Conservation (phyloP, 2,888 invertebrate genomes). For the Protonemura montana region DNA sequence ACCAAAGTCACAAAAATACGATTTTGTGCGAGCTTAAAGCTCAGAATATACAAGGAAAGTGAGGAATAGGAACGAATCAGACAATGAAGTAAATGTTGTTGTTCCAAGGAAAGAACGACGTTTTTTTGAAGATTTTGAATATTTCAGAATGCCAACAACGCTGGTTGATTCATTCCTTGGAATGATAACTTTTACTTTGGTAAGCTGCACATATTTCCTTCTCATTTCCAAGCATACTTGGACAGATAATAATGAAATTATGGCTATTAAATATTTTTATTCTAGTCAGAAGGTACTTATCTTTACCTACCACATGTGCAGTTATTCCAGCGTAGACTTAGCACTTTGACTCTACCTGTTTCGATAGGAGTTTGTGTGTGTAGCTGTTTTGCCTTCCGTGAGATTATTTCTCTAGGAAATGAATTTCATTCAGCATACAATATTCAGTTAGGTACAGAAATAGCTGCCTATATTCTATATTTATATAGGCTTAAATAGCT, state of each 20-base stretch:
- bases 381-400: background rate
- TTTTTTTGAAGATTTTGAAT: no score
- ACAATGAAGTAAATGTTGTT: no score
- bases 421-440: background rate
- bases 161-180: no score
- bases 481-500: background rate
- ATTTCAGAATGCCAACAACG: no score
- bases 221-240: background rate
- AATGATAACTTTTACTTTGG: background rate
- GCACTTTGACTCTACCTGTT: background rate
- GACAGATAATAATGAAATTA: background rate
- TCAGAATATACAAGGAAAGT: no score
- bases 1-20: no score
- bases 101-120: no score
- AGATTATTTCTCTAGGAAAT: background rate
- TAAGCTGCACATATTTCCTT: background rate
- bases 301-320: constrained; percentile 2
- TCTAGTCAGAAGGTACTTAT: background rate
- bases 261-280: background rate
- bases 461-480: background rate
- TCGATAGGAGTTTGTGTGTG: background rate
- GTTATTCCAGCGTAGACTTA: background rate
- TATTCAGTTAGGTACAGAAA: background rate
- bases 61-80: no score
- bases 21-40: no score